Evolutionary conservation across 2,888 invertebrate genomes (phyloP), one percentile per base, ranked within the genome.

Genomic region (Salticus scenicus): DNA sequence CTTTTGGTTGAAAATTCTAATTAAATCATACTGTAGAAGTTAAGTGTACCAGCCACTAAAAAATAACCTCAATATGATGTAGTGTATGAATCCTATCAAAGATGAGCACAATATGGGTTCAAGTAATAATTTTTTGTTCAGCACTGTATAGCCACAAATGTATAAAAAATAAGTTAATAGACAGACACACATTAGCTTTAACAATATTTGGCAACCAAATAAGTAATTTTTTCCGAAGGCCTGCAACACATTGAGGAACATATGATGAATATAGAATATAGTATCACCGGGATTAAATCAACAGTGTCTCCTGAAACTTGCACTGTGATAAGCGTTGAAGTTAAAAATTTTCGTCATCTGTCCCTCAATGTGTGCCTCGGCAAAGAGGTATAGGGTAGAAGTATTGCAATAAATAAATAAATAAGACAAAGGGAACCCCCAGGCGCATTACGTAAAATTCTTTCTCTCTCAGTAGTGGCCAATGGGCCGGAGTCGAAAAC

Each of bases 341-440:
- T n/a, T n/a, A n/a, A n/a, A n/a, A n/a, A n/a, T n/a, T n/a, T n/a
- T n/a, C n/a, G n/a, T n/a, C n/a, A n/a, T n/a, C n/a, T n/a, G n/a
- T n/a, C n/a, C n/a, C n/a, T n/a, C n/a, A n/a, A n/a, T n/a, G n/a
- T n/a, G n/a, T n/a, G n/a, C n/a, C n/a, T n/a, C n/a, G 37, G 37
- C 37, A 10, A 37, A 10, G 37, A 37, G 4, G 37, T 37, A n/a
- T n/a, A n/a, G 37, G 37, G 37, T 37, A 10, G 37, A 17, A 47
- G 4, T 4, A 57, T 57, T 12, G 24, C 27, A 83, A 83, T 77
- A 83, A 83, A 83, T 83, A 83, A 70, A 83, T 64, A 64, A 77
- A 75, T 70, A 31, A 83, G n/a, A 47, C 28, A 30, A 73, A 76
- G 82, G 82, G 76, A 82, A 76, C 82, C 82, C 71, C 51, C 17